Base-by-base conservation (phyloP, 2,888 invertebrate genomes). In the Drosophila kokeensis region DNA sequence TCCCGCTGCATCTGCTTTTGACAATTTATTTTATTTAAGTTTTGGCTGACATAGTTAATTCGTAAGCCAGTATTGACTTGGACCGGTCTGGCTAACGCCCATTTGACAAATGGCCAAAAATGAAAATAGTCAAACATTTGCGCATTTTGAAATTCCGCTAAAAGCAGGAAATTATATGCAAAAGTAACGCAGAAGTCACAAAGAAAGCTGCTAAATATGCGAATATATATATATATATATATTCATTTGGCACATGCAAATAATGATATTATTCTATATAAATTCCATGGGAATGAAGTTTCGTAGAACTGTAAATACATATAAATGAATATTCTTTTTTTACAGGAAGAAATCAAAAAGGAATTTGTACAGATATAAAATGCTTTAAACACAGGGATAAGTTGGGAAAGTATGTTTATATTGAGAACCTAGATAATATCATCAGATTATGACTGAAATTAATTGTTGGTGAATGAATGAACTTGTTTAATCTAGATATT, bases 1-100 rank as follows among this genome's bases (percentile, higher is more conserved):
- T 34, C 21, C 45, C 42, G 38, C 67, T 73, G 81, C 76, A 64
- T 74, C 61, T 82, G 80, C 76, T 72, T 68, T 59, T 73, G 74
- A 68, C 80, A 86, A 86, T 86, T 86, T 88, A 88, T 83, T 79
- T 86, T 79, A 79, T 76, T 86, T 72, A 75, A 87, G 79, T 81
- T 85, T 79, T 75, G 81, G 79, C 76, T 81, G 81, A 86, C 81
- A 81, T 78, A 81, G 76, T 87, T 86, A 87, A 89, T 84, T 81
- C 82, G 52, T 70, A 30, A 59, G 52, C 40, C 54, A 58, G 70
- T 42, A 62, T 58, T 48, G 49, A 75, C 54, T 65, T 63, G 69
- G 57, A 27, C 45, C 42, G 49, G 54, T 29, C 55, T 62, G 79
- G 34, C 74, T 79, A 77, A 85, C 87, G 73, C 89, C 89, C 87